Percentiles rank a stretch among this genome's conserved stretches.
These are phyloP conservation scores for Celastrina argiolus DNA, from an alignment of 2,888 invertebrate genomes.

Conservation along the genomic window DNA sequence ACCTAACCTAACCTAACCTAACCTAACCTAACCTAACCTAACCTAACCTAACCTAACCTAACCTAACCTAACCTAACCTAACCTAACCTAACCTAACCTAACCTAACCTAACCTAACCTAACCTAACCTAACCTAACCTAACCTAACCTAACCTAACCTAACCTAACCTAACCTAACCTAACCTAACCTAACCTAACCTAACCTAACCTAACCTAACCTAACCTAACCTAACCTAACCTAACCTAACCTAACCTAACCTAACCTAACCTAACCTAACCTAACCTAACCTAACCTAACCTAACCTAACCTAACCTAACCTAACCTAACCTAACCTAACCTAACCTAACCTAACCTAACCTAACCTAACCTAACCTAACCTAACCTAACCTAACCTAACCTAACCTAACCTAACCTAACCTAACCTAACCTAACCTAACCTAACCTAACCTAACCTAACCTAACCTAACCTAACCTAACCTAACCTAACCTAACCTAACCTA, in stretches of 20 bases:
- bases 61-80: constrained; percentile 29
- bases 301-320: constrained; percentile 23
- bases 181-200: too few relatives aligned
- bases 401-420: constrained; percentile 23
- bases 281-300: constrained; percentile 23
- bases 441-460: too few relatives aligned
- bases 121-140: too few relatives aligned
- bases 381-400: constrained; percentile 23
- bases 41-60: constrained; percentile 26
- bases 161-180: too few relatives aligned
- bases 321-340: constrained; percentile 23
- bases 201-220: too few relatives aligned
- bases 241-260: constrained; percentile 23
- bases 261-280: constrained; percentile 23
- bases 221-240: too few relatives aligned
- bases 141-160: too few relatives aligned
- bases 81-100: constrained; percentile 30
- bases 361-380: constrained; percentile 22
- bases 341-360: constrained; percentile 22
- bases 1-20: constrained; percentile 32
- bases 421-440: constrained; percentile 18
- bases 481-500: too few relatives aligned
- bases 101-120: constrained; percentile 18
- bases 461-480: neutral
- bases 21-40: constrained; percentile 27